phyloP scores from a whole-genome alignment of 2,888 invertebrate species.

The Entomobrya proxima region DNA sequence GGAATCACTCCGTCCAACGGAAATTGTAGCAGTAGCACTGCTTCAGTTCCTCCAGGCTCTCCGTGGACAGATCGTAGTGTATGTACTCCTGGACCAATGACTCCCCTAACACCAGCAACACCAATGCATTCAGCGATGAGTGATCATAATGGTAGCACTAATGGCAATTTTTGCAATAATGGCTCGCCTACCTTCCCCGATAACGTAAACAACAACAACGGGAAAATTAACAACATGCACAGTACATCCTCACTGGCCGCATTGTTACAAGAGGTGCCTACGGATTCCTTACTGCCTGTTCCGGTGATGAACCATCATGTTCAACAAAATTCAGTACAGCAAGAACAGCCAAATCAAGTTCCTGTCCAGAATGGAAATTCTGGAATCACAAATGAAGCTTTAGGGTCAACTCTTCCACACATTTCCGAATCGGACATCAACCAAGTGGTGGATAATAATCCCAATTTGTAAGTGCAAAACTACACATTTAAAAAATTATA shows the following conservation, averaged over 20 bases:
- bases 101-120: conserved; percentile 61
- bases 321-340: conserved; percentile 6
- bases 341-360: conserved; percentile 36
- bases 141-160: conserved; percentile 33
- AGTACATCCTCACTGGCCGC: conserved; percentile 26
- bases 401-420: conserved; percentile 18
- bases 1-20: conserved; percentile 2
- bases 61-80: conserved; percentile 66
- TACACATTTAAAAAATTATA: neutral
- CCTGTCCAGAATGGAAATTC: conserved; percentile 38
- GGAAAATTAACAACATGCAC: conserved; percentile 20
- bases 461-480: conserved; percentile 54
- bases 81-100: conserved; percentile 63
- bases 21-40: conserved; percentile 24
- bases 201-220: neutral
- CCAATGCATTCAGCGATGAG: conserved; percentile 50
- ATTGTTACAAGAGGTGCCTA: conserved; percentile 35
- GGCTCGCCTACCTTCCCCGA: conserved; percentile 51
- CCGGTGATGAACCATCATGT: conserved; percentile 55
- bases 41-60: conserved; percentile 59
- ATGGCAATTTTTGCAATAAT: conserved; percentile 37
- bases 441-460: conserved; percentile 49
- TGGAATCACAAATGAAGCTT: conserved; percentile 22
- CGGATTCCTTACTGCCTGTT: conserved; percentile 35
- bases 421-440: conserved; percentile 51